These are phyloP conservation scores for Istiophorus platypterus DNA, from an alignment of 2,113 vertebrate genomes.

Conservation along the genomic window DNA sequence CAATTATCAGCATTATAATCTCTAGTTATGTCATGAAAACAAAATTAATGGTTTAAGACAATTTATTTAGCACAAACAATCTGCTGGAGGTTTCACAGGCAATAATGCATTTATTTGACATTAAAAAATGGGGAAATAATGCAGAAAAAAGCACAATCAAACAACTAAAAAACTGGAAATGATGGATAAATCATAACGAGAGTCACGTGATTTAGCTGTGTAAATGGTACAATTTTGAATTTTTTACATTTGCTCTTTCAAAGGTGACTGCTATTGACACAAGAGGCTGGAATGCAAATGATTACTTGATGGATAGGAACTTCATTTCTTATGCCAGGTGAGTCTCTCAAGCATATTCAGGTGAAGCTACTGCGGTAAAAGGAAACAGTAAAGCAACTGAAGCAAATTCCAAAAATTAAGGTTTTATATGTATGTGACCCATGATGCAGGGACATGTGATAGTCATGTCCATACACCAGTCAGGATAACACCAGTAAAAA, in stretches of 20 bases:
- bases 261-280: background rate
- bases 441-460: too few relatives aligned
- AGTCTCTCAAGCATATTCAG: background rate
- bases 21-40: constrained; percentile 21
- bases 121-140: background rate
- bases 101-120: constrained; percentile 13
- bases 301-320: background rate
- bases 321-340: background rate
- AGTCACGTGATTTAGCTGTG: background rate
- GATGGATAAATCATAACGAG: background rate
- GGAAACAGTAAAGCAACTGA: background rate
- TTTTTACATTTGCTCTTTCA: background rate
- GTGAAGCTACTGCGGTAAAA: background rate
- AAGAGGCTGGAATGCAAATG: background rate
- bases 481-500: too few relatives aligned
- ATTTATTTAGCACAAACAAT: constrained; percentile 35
- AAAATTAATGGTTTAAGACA: constrained; percentile 22
- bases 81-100: background rate
- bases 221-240: constrained; percentile 8
- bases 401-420: too few relatives aligned
- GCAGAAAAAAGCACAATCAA: background rate
- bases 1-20: constrained; percentile 2
- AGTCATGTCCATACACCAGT: too few relatives aligned
- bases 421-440: too few relatives aligned
- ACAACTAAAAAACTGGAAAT: background rate